Conservation (phyloP, 1,140 invertebrate species). For the Drosophila erecta region DNA sequence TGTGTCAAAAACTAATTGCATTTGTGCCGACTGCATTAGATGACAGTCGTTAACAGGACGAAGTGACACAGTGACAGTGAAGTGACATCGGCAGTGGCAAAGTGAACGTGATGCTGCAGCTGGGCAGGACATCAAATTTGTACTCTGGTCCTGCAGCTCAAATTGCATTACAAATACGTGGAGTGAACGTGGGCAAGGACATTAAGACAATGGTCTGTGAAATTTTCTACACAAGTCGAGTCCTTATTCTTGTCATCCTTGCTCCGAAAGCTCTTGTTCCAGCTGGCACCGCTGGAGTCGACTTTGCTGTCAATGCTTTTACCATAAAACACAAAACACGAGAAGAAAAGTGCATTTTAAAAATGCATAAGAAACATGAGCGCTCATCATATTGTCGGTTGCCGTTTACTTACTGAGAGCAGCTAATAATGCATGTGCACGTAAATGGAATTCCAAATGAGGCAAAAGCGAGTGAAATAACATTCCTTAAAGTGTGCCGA, state of each 20-base stretch:
- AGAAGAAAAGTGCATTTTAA: slow-evolving; percentile 77
- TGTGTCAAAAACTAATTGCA: slow-evolving; percentile 66
- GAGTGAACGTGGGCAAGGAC: slow-evolving; percentile 54
- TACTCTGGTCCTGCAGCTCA: slow-evolving; percentile 37
- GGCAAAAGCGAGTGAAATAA: slow-evolving; percentile 20
- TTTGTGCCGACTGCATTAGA: slow-evolving; percentile 52
- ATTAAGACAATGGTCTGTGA: slow-evolving; percentile 78
- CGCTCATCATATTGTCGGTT: slow-evolving; percentile 58
- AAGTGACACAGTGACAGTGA: slow-evolving; percentile 58
- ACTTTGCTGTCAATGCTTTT: slow-evolving; percentile 67
- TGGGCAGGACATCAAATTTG: slow-evolving; percentile 8
- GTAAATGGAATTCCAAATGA: slow-evolving; percentile 69
- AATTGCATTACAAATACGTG: slow-evolving; percentile 70
- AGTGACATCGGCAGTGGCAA: slow-evolving; percentile 36
- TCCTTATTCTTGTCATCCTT: slow-evolving; percentile 43
- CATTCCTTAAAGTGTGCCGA: slow-evolving; percentile 26
- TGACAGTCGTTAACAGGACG: slow-evolving; percentile 34
- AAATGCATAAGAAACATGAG: slow-evolving; percentile 75
- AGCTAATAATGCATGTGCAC: slow-evolving; percentile 52
- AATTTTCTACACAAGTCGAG: slow-evolving; percentile 54
- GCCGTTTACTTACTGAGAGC: slow-evolving; percentile 47
- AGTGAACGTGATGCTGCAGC: slow-evolving; percentile 39
- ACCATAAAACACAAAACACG: slow-evolving; percentile 61
- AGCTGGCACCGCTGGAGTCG: slow-evolving; percentile 12
- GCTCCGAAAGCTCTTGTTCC: slow-evolving; percentile 17